phyloP scores from a whole-genome alignment of 1,140 invertebrate genomes.

The Ladona fulva region DNA sequence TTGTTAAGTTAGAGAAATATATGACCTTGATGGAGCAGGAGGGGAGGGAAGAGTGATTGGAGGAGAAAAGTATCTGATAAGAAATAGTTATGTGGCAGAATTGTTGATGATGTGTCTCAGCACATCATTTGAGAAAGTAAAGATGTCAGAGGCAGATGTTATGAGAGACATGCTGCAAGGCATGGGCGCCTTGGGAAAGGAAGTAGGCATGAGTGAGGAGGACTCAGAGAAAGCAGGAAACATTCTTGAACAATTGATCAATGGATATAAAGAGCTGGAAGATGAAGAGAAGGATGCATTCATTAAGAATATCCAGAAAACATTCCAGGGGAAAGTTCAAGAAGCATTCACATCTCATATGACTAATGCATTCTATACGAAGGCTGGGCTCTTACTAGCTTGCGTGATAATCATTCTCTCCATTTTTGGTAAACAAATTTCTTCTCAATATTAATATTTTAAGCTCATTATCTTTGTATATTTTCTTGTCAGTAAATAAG shows the following conservation, averaged over 20 bases:
- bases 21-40: not conserved
- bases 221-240: not conserved
- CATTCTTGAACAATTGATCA: not conserved
- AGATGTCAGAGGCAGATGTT: not conserved
- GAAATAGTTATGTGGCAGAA: not conserved
- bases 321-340: slow-evolving; percentile 29
- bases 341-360: slow-evolving; percentile 16
- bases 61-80: not conserved
- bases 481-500: no score
- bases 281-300: slow-evolving; percentile 35
- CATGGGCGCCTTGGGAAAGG: not conserved
- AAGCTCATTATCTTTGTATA: not conserved
- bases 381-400: not conserved
- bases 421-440: not conserved
- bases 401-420: not conserved
- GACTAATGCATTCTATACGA: slow-evolving; percentile 12
- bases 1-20: no score
- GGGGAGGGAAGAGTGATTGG: not conserved
- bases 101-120: not conserved
- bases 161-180: not conserved
- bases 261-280: slow-evolving; percentile 31
- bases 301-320: slow-evolving; percentile 12
- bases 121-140: not conserved
- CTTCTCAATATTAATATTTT: not conserved
- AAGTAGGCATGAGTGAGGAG: not conserved